phyloP scores from a whole-genome alignment of 2,113 vertebrate genomes.

The Dolichotis patagonum region DNA sequence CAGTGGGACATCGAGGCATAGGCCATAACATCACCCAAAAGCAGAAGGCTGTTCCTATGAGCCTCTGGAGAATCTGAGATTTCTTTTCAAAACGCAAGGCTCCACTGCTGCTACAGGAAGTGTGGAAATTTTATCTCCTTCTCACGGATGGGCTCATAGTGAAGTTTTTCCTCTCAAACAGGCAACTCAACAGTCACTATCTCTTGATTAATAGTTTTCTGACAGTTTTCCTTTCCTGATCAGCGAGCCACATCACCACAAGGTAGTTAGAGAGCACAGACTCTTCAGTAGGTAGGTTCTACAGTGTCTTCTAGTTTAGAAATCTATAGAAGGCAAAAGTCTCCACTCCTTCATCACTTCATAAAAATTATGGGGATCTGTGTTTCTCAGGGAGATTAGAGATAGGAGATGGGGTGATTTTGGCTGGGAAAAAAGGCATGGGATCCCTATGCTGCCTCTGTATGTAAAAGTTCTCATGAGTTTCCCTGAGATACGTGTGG shows the following conservation, averaged over 20 bases:
- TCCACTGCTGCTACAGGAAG: neutral
- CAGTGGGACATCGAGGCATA: too few relatives aligned
- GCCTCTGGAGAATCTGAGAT: neutral
- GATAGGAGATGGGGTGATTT: neutral
- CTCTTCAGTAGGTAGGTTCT: neutral
- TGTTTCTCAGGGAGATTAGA: neutral
- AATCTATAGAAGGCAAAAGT: neutral
- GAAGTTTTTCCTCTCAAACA: neutral
- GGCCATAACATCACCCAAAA: neutral
- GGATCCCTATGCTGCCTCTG: neutral
- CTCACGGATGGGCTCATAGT: neutral
- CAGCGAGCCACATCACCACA: neutral
- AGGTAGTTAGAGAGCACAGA: neutral
- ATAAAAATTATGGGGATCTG: neutral
- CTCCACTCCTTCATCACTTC: neutral
- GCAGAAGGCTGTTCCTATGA: neutral
- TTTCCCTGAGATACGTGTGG: neutral
- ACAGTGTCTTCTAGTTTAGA: neutral
- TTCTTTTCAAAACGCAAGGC: neutral
- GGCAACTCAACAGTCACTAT: neutral
- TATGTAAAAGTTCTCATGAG: neutral
- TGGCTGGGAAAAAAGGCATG: neutral
- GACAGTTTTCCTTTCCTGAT: neutral
- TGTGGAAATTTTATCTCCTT: neutral
- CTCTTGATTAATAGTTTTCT: neutral